These are phyloP conservation scores for Morpho achilles DNA, from an alignment of 2,888 invertebrate genomes.

Conservation along the genomic window DNA sequence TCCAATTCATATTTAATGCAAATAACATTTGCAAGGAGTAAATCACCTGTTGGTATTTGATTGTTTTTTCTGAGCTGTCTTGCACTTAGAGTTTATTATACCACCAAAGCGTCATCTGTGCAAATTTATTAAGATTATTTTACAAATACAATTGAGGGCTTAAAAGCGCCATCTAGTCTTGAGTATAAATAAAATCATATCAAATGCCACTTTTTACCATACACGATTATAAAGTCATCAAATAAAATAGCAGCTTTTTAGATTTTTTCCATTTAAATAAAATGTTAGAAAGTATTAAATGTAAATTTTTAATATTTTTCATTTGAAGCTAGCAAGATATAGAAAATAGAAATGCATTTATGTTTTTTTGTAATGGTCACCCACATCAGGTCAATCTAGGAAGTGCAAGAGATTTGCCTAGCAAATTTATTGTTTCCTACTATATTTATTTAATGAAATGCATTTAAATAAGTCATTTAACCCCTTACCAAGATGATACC, in stretches of 20 bases:
- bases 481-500: slow-evolving; percentile 42
- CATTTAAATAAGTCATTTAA: slow-evolving; percentile 45
- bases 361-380: slow-evolving; percentile 45
- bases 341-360: slow-evolving; percentile 27
- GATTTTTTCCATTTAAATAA: neutral
- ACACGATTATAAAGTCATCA: too few species aligned
- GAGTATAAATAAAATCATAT: too few species aligned
- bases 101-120: neutral
- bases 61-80: neutral
- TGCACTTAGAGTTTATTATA: neutral
- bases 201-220: too few species aligned
- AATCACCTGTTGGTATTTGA: too few species aligned
- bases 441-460: slow-evolving; percentile 53
- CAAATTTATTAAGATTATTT: neutral
- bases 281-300: neutral
- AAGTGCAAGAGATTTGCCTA: slow-evolving; percentile 59
- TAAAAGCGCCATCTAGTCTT: slow-evolving; percentile 5
- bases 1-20: too few species aligned
- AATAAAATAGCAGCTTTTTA: too few species aligned
- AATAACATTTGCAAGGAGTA: too few species aligned
- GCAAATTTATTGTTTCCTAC: slow-evolving; percentile 54
- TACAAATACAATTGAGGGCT: neutral
- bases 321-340: slow-evolving; percentile 18
- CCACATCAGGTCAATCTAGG: slow-evolving; percentile 39
- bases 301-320: slow-evolving; percentile 10